Evolutionary conservation across 23 tunicate genomes (phyloP).

Genomic region (Corella eumyota): DNA sequence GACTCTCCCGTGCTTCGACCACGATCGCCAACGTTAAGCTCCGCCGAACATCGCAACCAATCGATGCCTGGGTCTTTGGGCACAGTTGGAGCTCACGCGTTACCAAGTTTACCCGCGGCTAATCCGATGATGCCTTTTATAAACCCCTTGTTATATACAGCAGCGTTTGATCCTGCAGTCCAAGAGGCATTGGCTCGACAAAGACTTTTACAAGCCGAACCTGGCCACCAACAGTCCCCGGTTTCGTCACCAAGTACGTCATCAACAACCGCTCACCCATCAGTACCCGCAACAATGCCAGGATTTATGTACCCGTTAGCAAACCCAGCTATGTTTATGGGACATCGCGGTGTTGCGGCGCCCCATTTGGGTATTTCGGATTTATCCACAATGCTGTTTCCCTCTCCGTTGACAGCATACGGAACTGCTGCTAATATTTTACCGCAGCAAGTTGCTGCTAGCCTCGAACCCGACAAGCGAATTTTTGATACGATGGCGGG

Average conservation of each 20-base stretch:
- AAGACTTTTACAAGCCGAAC: constrained; percentile 4
- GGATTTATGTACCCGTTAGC: constrained; percentile 25
- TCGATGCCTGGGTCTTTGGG: constrained; percentile 6
- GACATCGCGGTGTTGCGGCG: constrained; percentile 5
- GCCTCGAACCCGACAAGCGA: no score
- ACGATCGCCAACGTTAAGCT: neutral
- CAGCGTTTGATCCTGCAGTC: constrained; percentile 14
- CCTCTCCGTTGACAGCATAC: constrained; percentile 31
- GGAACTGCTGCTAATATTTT: constrained; percentile 26
- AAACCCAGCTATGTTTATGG: constrained; percentile 33
- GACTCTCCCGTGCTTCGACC: constrained; percentile 8
- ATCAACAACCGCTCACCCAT: constrained; percentile 3
- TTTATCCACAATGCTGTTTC: constrained; percentile 31
- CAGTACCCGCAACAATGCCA: constrained; percentile 10
- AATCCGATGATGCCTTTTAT: constrained; percentile 41
- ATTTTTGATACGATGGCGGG: no score
- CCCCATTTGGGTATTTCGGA: constrained; percentile 24
- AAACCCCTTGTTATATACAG: constrained; percentile 15
- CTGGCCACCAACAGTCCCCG: constrained; percentile 20
- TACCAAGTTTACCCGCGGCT: constrained; percentile 2
- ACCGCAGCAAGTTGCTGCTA: constrained; percentile 12
- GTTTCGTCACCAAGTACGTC: constrained; percentile 18
- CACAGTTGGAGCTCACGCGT: constrained; percentile 9
- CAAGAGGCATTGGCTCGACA: constrained; percentile 42
- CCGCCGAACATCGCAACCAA: constrained; percentile 8